Evolutionary conservation across 2,113 vertebrate species (phyloP), one percentile per base, ranked within the genome.

Genomic region (Anser cygnoides): DNA sequence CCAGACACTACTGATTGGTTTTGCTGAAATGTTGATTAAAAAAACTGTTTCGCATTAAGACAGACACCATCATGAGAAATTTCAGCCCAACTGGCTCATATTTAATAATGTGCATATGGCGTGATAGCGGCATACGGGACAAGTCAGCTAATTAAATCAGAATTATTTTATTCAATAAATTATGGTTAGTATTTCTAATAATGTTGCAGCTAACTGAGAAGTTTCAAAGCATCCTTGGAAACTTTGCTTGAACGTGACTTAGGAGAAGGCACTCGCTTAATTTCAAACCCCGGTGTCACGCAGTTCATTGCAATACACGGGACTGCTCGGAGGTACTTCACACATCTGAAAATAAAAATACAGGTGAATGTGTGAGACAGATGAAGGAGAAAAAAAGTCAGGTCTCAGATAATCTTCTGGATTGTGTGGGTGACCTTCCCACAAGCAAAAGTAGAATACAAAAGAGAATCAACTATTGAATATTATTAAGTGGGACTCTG

Each of bases 1-100:
- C 58, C 74, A 89, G 85, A 66, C 81, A 13, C 41, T 82, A 62
- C 43, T 43, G 65, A 81, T 46, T 58, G 57, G 83, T 89, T 95
- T 93, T 28, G 11, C 54, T 62, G 80, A 94, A 93, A 89, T 59
- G 83, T 68, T 90, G 91, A 95, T 95, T 95, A 86, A 96, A 97
- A 94, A 94, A 84, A 11, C 43, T 66, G 70, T 72, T 76, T 92
- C 22, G 1, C 92, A 78, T 93, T 72, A 89, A 89, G 87, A 83
- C 90, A 96, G 93, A 92, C 89, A 89, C 80, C 92, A 89, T 92
- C 84, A 63, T 67, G 81, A 95, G 87, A 92, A 89, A 96, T 94
- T 96, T 94, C 89, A 96, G 89, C 84, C 89, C 92, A 94, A 90
- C 84, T 95, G 93, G 76, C 90, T 96, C 89, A n/a, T 90, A 82